A percentile compares a stretch with the other conserved stretches of the same genome.
phyloP scores from a whole-genome alignment of 1,140 invertebrate species.

The Nebria ingens region DNA sequence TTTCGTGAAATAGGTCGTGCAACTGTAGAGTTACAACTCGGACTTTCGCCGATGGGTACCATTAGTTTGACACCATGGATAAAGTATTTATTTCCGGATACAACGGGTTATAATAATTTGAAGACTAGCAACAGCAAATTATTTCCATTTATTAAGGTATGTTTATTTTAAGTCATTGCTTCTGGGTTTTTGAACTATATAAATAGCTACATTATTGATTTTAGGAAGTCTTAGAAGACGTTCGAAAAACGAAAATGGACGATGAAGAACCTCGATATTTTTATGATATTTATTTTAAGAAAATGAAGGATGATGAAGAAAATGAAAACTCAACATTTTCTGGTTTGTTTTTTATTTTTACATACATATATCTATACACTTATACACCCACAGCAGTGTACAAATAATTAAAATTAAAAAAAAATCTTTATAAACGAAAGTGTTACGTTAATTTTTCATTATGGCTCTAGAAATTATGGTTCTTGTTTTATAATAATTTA shows the following conservation, averaged over 20 bases:
- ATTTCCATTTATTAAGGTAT: not conserved
- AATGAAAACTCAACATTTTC: constrained; percentile 11
- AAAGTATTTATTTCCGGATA: not conserved
- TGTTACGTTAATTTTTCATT: no score
- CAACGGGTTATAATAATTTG: not conserved
- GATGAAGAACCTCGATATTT: not conserved
- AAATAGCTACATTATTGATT: no score
- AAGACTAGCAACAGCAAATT: not conserved
- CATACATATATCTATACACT: no score
- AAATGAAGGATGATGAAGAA: constrained; percentile 14
- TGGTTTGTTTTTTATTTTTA: constrained; percentile 15
- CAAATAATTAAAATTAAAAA: no score
- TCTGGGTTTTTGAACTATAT: no score
- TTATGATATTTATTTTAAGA: constrained; percentile 6
- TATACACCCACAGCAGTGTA: no score
- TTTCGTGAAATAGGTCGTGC: not conserved
- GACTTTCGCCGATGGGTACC: not conserved
- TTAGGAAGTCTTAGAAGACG: constrained; percentile 14
- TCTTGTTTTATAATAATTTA: no score
- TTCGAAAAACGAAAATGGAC: constrained; percentile 12
- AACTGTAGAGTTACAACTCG: not conserved
- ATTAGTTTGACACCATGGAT: not conserved
- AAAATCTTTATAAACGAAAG: no score
- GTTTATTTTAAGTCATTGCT: not conserved
- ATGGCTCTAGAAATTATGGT: no score